Conservation (phyloP, 2,888 invertebrate genomes). For the Perithous albicinctus region DNA sequence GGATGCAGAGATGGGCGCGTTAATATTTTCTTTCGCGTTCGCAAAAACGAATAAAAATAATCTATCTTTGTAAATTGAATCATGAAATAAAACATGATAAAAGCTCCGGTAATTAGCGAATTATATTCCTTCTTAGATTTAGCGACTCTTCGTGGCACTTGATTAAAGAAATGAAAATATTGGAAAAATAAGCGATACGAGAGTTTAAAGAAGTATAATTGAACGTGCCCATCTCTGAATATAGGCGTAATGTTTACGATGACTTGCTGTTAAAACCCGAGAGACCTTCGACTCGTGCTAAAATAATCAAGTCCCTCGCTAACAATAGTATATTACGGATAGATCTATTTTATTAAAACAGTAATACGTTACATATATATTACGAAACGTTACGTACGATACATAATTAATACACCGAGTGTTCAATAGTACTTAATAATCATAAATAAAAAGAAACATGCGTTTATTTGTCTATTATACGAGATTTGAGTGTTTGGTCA, state of each 20-base stretch:
- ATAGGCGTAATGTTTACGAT: constrained; percentile 9
- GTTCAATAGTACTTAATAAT: constrained; percentile 72
- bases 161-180: no score
- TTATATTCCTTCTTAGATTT: no score
- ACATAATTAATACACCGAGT: constrained; percentile 65
- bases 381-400: constrained; percentile 53
- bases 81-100: no score
- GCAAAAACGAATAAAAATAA: no score
- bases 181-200: not conserved
- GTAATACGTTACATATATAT: constrained; percentile 31
- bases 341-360: constrained; percentile 64
- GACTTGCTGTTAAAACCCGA: constrained; percentile 18
- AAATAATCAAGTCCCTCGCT: constrained; percentile 51
- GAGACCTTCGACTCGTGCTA: not conserved
- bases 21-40: no score
- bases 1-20: not conserved
- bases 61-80: no score
- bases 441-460: constrained; percentile 34
- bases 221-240: not conserved
- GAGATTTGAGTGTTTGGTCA: not conserved
- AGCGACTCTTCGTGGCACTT: no score
- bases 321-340: constrained; percentile 69
- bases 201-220: not conserved
- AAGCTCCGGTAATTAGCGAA: no score
- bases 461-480: not conserved